A percentile compares a stretch with the other conserved stretches of the same genome.
Evolutionary conservation across 1,140 invertebrate species (phyloP).

Genomic region (Meloidogyne chitwoodi): DNA sequence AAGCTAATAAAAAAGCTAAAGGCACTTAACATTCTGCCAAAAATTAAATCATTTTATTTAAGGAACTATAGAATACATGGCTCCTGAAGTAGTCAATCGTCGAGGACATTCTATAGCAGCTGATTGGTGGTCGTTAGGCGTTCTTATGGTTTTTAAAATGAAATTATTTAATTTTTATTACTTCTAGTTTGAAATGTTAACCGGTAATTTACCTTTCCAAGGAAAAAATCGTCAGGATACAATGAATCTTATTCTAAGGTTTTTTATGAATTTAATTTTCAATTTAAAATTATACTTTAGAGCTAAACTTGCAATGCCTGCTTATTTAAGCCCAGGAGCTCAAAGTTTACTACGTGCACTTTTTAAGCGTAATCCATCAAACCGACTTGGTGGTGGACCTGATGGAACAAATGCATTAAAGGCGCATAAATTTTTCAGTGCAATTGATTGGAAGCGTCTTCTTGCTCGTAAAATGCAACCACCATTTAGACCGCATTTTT

Average conservation of each 20-base stretch:
- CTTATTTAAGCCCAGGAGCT: slow-evolving; percentile 86
- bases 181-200: slow-evolving; percentile 94
- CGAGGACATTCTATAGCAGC: slow-evolving; percentile 95
- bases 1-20: too few relatives aligned
- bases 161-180: slow-evolving; percentile 27
- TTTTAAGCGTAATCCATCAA: slow-evolving; percentile 91
- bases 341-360: slow-evolving; percentile 83
- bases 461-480: slow-evolving; percentile 79
- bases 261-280: slow-evolving; percentile 20
- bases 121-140: slow-evolving; percentile 99
- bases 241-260: slow-evolving; percentile 94
- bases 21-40: background rate
- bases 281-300: slow-evolving; percentile 51
- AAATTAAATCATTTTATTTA: background rate
- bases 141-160: slow-evolving; percentile 74
- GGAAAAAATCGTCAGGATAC: slow-evolving; percentile 90
- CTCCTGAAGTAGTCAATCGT: slow-evolving; percentile 91
- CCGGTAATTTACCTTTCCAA: slow-evolving; percentile 92
- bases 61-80: slow-evolving; percentile 77
- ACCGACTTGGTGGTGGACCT: slow-evolving; percentile 72
- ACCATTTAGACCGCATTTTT: slow-evolving; percentile 88
- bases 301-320: slow-evolving; percentile 93
- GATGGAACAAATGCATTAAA: slow-evolving; percentile 84
- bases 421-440: slow-evolving; percentile 85
- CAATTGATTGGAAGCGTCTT: slow-evolving; percentile 86